These are phyloP conservation scores for Rhagonycha fulva DNA, from an alignment of 2,888 invertebrate genomes.

Conservation along the genomic window DNA sequence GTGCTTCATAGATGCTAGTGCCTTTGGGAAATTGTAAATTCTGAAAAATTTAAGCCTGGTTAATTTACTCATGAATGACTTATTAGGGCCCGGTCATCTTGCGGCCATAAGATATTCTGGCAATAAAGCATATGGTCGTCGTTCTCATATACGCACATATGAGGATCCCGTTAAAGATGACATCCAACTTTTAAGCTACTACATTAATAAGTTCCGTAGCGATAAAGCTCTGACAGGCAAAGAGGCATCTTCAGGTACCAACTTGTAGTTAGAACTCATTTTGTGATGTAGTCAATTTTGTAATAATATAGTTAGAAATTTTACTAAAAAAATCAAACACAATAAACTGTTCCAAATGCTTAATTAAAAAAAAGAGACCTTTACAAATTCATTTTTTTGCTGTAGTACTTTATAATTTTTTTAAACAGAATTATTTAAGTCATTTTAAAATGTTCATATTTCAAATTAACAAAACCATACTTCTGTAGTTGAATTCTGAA, in stretches of 20 bases:
- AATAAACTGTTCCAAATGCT: background rate
- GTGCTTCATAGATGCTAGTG: background rate
- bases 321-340: background rate
- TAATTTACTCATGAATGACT: slow-evolving; percentile 9
- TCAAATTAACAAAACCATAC: background rate
- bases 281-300: background rate
- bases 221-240: slow-evolving; percentile 56
- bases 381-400: background rate
- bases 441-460: background rate
- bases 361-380: background rate
- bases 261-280: slow-evolving; percentile 1
- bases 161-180: slow-evolving; percentile 80
- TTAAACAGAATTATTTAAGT: background rate
- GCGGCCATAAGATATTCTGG: slow-evolving; percentile 85
- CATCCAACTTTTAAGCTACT: slow-evolving; percentile 85
- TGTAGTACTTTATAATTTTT: background rate
- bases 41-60: background rate
- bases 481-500: background rate
- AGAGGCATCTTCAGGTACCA: slow-evolving; percentile 31
- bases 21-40: background rate
- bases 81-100: slow-evolving; percentile 77
- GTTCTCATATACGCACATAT: slow-evolving; percentile 65
- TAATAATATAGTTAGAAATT: background rate
- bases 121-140: slow-evolving; percentile 75
- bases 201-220: slow-evolving; percentile 70